phyloP scores from a whole-genome alignment of 30 jellyfish, hydroid and myxozoan genomes.

The Nemopilema nomurai region DNA sequence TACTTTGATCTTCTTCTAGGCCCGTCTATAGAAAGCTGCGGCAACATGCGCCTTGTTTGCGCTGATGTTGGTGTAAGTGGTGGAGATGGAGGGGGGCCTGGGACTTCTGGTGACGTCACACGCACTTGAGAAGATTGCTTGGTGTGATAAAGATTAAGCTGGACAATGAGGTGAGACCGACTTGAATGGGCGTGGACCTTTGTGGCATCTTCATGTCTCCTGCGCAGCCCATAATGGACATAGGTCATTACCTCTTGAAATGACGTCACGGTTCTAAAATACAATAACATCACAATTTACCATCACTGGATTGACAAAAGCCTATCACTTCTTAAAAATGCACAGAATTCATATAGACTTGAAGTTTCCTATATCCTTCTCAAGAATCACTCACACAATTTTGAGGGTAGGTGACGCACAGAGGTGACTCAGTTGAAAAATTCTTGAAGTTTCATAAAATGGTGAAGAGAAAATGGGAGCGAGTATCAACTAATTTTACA shows the following conservation, averaged over 20 bases:
- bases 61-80: conserved; percentile 66
- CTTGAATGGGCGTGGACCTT: conserved; percentile 91
- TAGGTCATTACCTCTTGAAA: conserved; percentile 76
- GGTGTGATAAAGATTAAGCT: conserved; percentile 74
- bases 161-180: conserved; percentile 89
- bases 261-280: conserved; percentile 68
- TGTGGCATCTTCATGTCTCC: conserved; percentile 93
- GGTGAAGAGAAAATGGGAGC: too few species aligned
- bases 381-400: too few species aligned
- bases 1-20: conserved; percentile 68
- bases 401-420: too few species aligned
- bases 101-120: conserved; percentile 73
- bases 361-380: too few species aligned
- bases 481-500: too few species aligned
- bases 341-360: too few species aligned
- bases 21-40: conserved; percentile 71
- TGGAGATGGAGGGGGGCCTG: conserved; percentile 60
- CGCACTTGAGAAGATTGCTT: conserved; percentile 48
- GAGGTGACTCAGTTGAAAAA: too few species aligned
- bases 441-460: too few species aligned
- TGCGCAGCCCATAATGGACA: conserved; percentile 72
- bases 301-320: background rate
- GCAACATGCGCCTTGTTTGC: conserved; percentile 65
- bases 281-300: background rate
- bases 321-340: too few species aligned